Conservation (phyloP, 2,797 vertebrate species). For the Cercopithecus diana region DNA sequence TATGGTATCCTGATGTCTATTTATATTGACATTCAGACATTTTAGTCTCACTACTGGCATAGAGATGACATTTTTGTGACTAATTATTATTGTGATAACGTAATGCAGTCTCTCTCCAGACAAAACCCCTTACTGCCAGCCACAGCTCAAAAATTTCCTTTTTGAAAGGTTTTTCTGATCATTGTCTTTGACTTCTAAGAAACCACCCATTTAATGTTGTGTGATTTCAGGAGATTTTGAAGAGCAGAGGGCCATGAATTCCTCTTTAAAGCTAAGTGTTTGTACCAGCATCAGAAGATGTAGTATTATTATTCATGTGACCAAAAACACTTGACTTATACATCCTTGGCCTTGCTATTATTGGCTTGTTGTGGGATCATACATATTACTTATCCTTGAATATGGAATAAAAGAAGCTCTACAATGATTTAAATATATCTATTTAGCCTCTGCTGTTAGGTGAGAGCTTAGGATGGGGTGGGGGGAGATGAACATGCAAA, state of each 20-base stretch:
- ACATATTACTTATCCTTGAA: not conserved
- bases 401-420: not conserved
- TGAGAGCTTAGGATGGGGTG: not conserved
- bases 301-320: not conserved
- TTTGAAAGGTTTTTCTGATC: conserved; percentile 23
- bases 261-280: not conserved
- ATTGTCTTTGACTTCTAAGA: conserved; percentile 38
- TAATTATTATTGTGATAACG: conserved; percentile 46
- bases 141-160: conserved; percentile 40
- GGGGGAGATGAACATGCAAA: not conserved
- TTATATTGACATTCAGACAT: conserved; percentile 57
- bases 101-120: conserved; percentile 34
- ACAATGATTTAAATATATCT: not conserved
- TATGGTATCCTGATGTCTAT: conserved; percentile 12
- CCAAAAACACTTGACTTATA: not conserved
- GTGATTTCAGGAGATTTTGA: conserved; percentile 38
- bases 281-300: not conserved
- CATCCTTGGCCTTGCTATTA: not conserved
- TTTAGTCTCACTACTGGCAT: conserved; percentile 50
- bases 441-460: not conserved
- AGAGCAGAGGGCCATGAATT: not conserved
- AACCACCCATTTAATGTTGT: conserved; percentile 18
- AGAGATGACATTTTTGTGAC: conserved; percentile 47
- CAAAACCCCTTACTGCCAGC: conserved; percentile 7
- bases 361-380: not conserved